A percentile compares a stretch with the other conserved stretches of the same genome.
phyloP scores from a whole-genome alignment of 2,797 vertebrate species.

The Bothrops alternatus region DNA sequence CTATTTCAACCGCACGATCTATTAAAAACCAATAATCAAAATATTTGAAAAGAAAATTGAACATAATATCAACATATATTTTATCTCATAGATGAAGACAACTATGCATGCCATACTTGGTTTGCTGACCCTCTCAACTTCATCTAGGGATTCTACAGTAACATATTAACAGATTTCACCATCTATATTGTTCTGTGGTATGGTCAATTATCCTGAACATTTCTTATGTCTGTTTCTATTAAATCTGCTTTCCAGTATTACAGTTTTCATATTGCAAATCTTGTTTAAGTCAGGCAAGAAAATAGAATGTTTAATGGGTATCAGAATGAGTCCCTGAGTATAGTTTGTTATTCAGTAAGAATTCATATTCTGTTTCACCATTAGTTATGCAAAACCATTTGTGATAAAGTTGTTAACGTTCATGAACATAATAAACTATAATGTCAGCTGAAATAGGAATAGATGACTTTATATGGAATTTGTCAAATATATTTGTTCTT shows the following conservation, averaged over 20 bases:
- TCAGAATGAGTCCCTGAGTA: background rate
- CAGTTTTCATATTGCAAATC: background rate
- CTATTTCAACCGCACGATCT: conserved; percentile 86
- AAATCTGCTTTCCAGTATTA: background rate
- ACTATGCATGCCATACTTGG: background rate
- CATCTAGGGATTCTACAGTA: background rate
- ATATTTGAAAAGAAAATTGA: conserved; percentile 11
- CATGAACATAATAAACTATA: background rate
- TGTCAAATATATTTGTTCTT: background rate
- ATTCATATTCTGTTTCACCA: background rate
- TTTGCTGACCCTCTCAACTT: background rate
- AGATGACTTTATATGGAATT: background rate
- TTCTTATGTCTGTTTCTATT: background rate
- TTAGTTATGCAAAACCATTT: background rate
- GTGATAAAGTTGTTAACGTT: background rate
- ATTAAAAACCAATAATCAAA: conserved; percentile 37
- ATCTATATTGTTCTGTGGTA: background rate
- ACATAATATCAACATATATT: background rate
- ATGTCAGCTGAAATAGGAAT: background rate
- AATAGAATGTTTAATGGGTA: background rate
- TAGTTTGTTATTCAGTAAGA: background rate
- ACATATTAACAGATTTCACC: background rate
- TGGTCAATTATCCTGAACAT: background rate
- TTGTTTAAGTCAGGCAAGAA: background rate
- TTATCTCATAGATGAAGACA: background rate